These are phyloP conservation scores for Nymphicus hollandicus DNA, from an alignment of 2,113 vertebrate species.

Conservation along the genomic window DNA sequence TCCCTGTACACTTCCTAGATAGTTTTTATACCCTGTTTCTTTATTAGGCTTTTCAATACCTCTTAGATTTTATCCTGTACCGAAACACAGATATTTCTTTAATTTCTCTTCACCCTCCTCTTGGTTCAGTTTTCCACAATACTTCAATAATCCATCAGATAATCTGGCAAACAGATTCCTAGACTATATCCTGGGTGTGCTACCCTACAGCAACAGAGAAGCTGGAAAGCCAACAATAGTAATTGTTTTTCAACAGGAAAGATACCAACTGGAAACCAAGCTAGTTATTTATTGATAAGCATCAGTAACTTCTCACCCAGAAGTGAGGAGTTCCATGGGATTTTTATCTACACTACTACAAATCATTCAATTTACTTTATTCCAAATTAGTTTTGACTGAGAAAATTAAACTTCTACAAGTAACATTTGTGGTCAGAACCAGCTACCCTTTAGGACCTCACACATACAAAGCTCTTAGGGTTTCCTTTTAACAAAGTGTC, in stretches of 20 bases:
- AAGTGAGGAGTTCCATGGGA: neutral
- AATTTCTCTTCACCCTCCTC: neutral
- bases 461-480: neutral
- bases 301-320: neutral
- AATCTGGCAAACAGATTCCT: neutral
- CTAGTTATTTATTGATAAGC: neutral
- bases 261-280: neutral
- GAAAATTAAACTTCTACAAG: neutral
- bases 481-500: neutral
- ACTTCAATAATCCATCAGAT: neutral
- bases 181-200: neutral
- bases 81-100: neutral
- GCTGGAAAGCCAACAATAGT: neutral
- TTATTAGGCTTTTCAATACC: neutral
- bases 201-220: neutral
- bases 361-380: neutral
- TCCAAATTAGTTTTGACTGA: neutral
- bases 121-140: neutral
- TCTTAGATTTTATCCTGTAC: neutral
- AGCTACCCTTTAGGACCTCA: neutral
- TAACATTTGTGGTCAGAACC: neutral
- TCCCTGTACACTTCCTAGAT: neutral
- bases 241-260: neutral
- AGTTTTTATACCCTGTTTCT: neutral
- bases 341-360: neutral